Evolutionary conservation across 2,113 vertebrate species (phyloP).

Genomic region (Formicarius rufipectus): DNA sequence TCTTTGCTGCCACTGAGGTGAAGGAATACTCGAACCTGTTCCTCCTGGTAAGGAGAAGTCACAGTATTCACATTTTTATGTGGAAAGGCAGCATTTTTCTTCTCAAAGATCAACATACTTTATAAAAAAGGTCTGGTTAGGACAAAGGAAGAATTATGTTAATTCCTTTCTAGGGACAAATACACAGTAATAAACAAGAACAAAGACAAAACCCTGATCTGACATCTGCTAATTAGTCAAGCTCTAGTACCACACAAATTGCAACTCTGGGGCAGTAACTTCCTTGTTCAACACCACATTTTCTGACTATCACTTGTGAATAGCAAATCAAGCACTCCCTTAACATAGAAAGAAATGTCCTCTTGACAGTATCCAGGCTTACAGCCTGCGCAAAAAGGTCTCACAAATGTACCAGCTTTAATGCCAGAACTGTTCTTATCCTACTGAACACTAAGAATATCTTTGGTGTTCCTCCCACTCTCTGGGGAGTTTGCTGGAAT

Average conservation of each 20-base stretch:
- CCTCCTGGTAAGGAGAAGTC: neutral
- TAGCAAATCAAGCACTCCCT: neutral
- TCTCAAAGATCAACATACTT: neutral
- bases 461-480: neutral
- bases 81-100: neutral
- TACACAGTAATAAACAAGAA: neutral
- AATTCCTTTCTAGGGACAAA: neutral
- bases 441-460: neutral
- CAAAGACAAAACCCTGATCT: neutral
- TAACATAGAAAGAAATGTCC: neutral
- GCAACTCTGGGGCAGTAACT: neutral
- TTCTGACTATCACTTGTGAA: neutral
- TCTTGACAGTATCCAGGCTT: neutral
- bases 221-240: neutral
- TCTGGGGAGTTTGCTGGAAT: neutral
- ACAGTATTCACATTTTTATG: neutral
- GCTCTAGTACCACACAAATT: neutral
- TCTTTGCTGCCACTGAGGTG: neutral
- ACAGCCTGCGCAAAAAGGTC: neutral
- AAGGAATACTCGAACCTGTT: neutral
- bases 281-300: neutral
- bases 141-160: neutral
- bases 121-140: neutral
- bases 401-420: neutral
- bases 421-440: neutral